Evolutionary conservation across 2,888 invertebrate genomes (phyloP).

Genomic region (Theretra japonica): DNA sequence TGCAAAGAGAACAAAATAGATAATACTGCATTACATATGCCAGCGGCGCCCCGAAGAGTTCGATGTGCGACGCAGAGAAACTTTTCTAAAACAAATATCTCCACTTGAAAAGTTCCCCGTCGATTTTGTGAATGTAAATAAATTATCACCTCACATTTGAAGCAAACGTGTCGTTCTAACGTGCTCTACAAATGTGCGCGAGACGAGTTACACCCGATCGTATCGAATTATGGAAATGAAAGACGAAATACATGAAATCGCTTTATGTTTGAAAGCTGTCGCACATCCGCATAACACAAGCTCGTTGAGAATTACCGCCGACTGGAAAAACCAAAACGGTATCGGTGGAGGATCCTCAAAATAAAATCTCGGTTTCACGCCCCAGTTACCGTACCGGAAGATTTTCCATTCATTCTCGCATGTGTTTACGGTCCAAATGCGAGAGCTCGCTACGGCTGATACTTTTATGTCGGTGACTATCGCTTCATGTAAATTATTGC

Average conservation of each 20-base stretch:
- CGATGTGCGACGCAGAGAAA: neutral
- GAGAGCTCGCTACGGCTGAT: conserved; percentile 35
- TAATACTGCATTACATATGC: conserved; percentile 19
- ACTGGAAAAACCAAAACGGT: conserved; percentile 61
- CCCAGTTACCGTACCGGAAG: conserved; percentile 62
- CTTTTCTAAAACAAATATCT: conserved; percentile 21
- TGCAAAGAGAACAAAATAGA: neutral
- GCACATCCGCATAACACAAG: conserved; percentile 5
- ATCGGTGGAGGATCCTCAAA: conserved; percentile 57
- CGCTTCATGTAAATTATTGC: conserved; percentile 25
- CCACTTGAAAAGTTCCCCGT: conserved; percentile 11
- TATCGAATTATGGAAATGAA: conserved; percentile 40
- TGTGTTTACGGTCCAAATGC: conserved; percentile 53
- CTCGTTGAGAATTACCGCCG: conserved; percentile 48
- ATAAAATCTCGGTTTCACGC: conserved; percentile 70
- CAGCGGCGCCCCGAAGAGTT: neutral
- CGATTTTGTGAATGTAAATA: conserved; percentile 11
- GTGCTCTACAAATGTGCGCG: neutral
- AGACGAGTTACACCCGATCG: neutral
- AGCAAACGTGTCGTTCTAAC: conserved; percentile 1
- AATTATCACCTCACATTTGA: conserved; percentile 4
- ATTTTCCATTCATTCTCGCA: conserved; percentile 63
- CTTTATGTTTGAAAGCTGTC: conserved; percentile 44
- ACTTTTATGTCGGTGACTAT: conserved; percentile 27
- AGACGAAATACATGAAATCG: conserved; percentile 39